Percentiles rank a stretch among this genome's conserved stretches.
Conservation (phyloP, 2,888 invertebrate species). For the Luffia ferchaultella region DNA sequence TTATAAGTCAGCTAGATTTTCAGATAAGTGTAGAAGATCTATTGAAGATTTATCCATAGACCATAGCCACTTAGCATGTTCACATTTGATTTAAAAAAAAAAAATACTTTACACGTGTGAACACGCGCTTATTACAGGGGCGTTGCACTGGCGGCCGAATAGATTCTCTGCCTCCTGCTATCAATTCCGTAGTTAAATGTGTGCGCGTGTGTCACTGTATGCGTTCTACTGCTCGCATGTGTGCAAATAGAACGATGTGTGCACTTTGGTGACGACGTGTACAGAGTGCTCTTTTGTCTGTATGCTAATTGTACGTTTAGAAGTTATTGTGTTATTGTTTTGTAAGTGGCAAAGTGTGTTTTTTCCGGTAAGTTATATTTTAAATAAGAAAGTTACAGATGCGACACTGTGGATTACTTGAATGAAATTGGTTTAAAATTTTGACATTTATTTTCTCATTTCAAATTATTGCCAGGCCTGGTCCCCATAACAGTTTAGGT, state of each 20-base stretch:
- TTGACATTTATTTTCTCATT: no score
- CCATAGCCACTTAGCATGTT: no score
- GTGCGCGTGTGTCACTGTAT: slow-evolving; percentile 20
- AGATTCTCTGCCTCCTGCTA: slow-evolving; percentile 45
- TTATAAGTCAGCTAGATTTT: no score
- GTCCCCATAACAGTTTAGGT: no score
- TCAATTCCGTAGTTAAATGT: slow-evolving; percentile 27
- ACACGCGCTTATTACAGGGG: slow-evolving; percentile 34
- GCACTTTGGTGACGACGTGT: neutral
- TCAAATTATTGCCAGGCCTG: no score
- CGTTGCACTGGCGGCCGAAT: slow-evolving; percentile 49
- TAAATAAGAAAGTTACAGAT: no score
- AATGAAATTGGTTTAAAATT: no score
- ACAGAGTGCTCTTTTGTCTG: neutral
- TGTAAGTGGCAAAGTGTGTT: neutral
- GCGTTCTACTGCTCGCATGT: slow-evolving; percentile 15
- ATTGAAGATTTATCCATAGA: no score
- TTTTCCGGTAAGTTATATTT: neutral
- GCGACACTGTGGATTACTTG: no score
- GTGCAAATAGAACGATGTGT: slow-evolving; percentile 4
- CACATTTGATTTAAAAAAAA: no score
- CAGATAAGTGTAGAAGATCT: no score
- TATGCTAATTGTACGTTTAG: neutral
- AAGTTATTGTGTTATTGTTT: neutral
- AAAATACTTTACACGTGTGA: no score